Conservation (phyloP, 2,113 vertebrate genomes). For the Cyprinodon tularosa region DNA sequence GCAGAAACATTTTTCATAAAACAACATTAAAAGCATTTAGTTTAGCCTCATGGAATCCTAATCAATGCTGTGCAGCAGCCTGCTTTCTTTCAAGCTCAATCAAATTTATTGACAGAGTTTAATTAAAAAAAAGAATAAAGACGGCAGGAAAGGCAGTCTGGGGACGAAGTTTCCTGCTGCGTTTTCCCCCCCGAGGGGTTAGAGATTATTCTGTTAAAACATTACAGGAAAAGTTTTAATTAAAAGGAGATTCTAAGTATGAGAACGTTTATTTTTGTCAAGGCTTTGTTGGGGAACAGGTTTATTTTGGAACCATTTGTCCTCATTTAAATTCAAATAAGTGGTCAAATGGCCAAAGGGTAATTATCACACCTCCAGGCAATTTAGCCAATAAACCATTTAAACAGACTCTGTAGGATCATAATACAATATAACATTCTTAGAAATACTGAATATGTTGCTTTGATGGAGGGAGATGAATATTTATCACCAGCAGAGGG, state of each 20-base stretch:
- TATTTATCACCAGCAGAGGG: too few relatives aligned
- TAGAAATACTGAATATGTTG: too few relatives aligned
- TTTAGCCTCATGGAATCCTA: background rate
- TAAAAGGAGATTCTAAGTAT: background rate
- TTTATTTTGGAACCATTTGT: too few relatives aligned
- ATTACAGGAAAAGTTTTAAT: background rate
- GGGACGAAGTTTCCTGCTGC: background rate
- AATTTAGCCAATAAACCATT: constrained; percentile 30
- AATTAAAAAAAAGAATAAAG: constrained; percentile 28
- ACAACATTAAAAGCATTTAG: background rate
- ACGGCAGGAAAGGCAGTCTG: constrained; percentile 19
- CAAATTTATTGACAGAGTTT: constrained; percentile 48
- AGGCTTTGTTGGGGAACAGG: too few relatives aligned
- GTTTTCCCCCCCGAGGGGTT: background rate
- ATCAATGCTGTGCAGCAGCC: constrained; percentile 5
- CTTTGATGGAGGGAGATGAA: too few relatives aligned
- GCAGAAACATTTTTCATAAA: background rate
- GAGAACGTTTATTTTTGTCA: background rate
- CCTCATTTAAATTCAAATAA: too few relatives aligned
- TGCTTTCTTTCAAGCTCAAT: constrained; percentile 44
- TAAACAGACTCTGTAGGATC: background rate
- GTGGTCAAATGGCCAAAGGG: background rate
- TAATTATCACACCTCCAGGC: constrained; percentile 34
- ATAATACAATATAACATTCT: too few relatives aligned
- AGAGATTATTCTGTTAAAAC: background rate